A percentile compares a stretch with the other conserved stretches of the same genome.
These are phyloP conservation scores for Drosophila borealis DNA, from an alignment of 2,888 invertebrate genomes.

Conservation along the genomic window DNA sequence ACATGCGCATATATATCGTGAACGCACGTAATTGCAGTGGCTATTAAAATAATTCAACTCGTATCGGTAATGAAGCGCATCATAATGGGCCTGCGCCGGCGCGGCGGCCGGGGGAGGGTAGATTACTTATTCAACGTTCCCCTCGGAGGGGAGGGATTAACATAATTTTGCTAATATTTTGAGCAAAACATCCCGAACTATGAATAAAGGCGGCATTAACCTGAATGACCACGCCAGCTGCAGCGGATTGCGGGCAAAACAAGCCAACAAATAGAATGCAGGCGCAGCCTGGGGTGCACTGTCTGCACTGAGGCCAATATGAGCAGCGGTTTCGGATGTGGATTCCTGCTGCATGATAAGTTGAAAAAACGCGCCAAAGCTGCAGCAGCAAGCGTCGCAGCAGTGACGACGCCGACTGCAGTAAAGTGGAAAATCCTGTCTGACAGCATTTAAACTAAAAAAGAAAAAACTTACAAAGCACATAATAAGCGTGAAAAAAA, in stretches of 20 bases:
- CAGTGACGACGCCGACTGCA: slow-evolving; percentile 49
- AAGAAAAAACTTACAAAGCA: slow-evolving; percentile 56
- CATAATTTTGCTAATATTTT: slow-evolving; percentile 69
- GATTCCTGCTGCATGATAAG: slow-evolving; percentile 61
- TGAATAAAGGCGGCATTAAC: slow-evolving; percentile 72
- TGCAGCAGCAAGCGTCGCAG: slow-evolving; percentile 6
- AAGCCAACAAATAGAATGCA: slow-evolving; percentile 23
- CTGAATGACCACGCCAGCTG: slow-evolving; percentile 62
- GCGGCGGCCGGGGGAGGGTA: slow-evolving; percentile 13
- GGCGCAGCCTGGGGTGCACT: slow-evolving; percentile 32
- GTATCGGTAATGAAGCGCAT: slow-evolving; percentile 35
- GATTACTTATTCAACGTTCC: slow-evolving; percentile 32
- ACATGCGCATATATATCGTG: slow-evolving; percentile 9
- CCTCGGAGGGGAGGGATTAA: slow-evolving; percentile 49
- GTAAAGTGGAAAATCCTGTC: slow-evolving; percentile 82
- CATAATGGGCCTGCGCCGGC: slow-evolving; percentile 24
- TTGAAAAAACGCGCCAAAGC: slow-evolving; percentile 57
- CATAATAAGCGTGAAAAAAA: slow-evolving; percentile 73
- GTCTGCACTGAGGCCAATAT: slow-evolving; percentile 15
- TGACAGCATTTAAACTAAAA: slow-evolving; percentile 77
- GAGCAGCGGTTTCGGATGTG: slow-evolving; percentile 40
- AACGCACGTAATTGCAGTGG: slow-evolving; percentile 60
- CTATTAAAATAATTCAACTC: slow-evolving; percentile 67
- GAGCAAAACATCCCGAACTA: slow-evolving; percentile 50
- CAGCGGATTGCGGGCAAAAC: slow-evolving; percentile 35